Conservation (phyloP, 2,888 invertebrate genomes). For the Drosophila parthenogenetica region DNA sequence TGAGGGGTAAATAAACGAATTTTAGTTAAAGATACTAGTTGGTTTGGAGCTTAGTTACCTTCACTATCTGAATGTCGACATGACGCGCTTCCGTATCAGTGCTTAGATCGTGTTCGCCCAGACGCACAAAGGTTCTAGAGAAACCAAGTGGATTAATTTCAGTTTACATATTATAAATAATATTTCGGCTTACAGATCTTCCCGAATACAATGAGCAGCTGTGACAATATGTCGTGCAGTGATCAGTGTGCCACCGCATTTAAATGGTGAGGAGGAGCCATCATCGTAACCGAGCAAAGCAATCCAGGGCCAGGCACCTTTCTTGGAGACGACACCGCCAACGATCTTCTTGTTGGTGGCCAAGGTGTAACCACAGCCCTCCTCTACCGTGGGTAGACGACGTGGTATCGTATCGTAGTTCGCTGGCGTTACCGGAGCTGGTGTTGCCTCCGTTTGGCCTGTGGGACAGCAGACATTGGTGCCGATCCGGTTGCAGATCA, state of each 20-base stretch:
- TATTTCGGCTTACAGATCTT: slow-evolving; percentile 74
- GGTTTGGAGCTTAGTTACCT: slow-evolving; percentile 69
- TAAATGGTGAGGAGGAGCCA: slow-evolving; percentile 82
- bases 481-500: slow-evolving; percentile 66
- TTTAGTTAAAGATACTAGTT: neutral
- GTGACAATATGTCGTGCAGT: slow-evolving; percentile 89
- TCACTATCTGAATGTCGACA: slow-evolving; percentile 87
- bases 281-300: slow-evolving; percentile 89
- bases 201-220: slow-evolving; percentile 83
- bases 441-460: slow-evolving; percentile 18
- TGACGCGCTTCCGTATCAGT: slow-evolving; percentile 87
- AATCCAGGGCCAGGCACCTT: slow-evolving; percentile 93
- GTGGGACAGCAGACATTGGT: slow-evolving; percentile 81
- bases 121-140: slow-evolving; percentile 86
- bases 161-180: neutral
- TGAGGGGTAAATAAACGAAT: slow-evolving; percentile 25
- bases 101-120: slow-evolving; percentile 92
- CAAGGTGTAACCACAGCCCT: slow-evolving; percentile 88
- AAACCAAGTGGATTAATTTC: neutral
- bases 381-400: slow-evolving; percentile 81
- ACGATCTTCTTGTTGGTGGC: slow-evolving; percentile 88
- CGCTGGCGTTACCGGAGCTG: slow-evolving; percentile 8
- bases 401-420: slow-evolving; percentile 69
- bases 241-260: slow-evolving; percentile 86
- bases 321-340: slow-evolving; percentile 89